phyloP scores from a whole-genome alignment of 2,888 invertebrate species.

The Leptarthrus brevirostris region DNA sequence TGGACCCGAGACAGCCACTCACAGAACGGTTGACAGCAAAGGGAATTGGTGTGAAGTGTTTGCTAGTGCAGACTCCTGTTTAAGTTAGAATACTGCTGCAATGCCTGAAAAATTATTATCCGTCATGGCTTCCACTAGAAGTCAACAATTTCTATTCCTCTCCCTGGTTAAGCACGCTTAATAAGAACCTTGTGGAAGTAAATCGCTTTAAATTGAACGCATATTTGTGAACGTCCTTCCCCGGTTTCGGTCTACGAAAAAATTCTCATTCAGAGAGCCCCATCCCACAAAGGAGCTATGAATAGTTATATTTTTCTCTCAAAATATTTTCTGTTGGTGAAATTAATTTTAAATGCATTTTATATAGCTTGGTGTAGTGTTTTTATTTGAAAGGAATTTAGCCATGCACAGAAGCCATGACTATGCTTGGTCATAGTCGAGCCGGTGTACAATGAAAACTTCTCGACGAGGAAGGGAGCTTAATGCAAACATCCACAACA shows the following conservation, averaged over 20 bases:
- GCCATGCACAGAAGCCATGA: neutral
- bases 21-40: too few relatives aligned
- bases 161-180: neutral
- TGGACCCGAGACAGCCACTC: neutral
- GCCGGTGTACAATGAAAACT: neutral
- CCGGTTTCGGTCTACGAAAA: neutral
- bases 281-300: neutral
- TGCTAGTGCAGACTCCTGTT: too few relatives aligned
- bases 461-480: neutral
- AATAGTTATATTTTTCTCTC: conserved; percentile 19
- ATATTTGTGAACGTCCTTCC: neutral
- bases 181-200: neutral
- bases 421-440: neutral
- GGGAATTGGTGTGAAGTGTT: too few relatives aligned
- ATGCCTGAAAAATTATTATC: too few relatives aligned
- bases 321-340: conserved; percentile 22
- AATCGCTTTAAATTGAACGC: conserved; percentile 18
- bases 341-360: conserved; percentile 42
- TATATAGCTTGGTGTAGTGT: conserved; percentile 15
- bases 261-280: neutral
- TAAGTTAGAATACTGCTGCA: too few relatives aligned
- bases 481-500: conserved; percentile 10
- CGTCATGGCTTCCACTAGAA: neutral
- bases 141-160: neutral
- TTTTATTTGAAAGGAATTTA: conserved; percentile 27